Percentiles rank a stretch among this genome's conserved stretches.
These are phyloP conservation scores for Papilio demoleus DNA, from an alignment of 2,888 invertebrate species.

Conservation along the genomic window DNA sequence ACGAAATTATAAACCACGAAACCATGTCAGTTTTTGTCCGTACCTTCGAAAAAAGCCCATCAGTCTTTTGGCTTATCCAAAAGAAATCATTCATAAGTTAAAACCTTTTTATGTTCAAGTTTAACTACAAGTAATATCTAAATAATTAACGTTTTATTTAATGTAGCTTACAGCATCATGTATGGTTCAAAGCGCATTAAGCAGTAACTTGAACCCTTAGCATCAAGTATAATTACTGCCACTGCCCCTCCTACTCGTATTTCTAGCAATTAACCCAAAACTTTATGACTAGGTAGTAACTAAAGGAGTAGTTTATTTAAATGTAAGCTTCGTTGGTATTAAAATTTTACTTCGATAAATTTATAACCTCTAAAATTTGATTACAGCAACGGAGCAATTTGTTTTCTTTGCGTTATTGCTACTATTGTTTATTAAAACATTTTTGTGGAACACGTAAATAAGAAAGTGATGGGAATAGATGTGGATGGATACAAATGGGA, in stretches of 20 bases:
- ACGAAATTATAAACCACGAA: background rate
- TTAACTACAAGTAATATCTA: background rate
- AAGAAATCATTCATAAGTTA: too few relatives aligned
- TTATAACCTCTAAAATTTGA: too few relatives aligned
- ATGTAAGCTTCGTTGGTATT: too few relatives aligned
- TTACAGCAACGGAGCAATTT: too few relatives aligned
- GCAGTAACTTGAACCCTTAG: slow-evolving; percentile 13
- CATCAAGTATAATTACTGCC: slow-evolving; percentile 28
- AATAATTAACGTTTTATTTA: background rate
- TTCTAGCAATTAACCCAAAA: slow-evolving; percentile 29
- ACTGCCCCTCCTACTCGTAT: slow-evolving; percentile 15
- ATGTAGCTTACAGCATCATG: slow-evolving; percentile 1
- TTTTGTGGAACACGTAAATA: too few relatives aligned
- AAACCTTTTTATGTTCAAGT: background rate
- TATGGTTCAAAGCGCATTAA: slow-evolving; percentile 22
- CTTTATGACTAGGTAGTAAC: slow-evolving; percentile 6
- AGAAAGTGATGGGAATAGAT: too few relatives aligned
- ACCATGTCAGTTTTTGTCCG: too few relatives aligned
- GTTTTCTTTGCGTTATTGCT: too few relatives aligned
- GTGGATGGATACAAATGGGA: too few relatives aligned
- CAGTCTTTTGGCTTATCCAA: background rate
- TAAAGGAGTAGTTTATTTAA: background rate
- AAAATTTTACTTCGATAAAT: too few relatives aligned
- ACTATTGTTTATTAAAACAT: too few relatives aligned
- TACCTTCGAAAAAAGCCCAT: background rate